These are phyloP conservation scores for Neodiprion pinetum DNA, from an alignment of 1,140 invertebrate species.

Conservation along the genomic window DNA sequence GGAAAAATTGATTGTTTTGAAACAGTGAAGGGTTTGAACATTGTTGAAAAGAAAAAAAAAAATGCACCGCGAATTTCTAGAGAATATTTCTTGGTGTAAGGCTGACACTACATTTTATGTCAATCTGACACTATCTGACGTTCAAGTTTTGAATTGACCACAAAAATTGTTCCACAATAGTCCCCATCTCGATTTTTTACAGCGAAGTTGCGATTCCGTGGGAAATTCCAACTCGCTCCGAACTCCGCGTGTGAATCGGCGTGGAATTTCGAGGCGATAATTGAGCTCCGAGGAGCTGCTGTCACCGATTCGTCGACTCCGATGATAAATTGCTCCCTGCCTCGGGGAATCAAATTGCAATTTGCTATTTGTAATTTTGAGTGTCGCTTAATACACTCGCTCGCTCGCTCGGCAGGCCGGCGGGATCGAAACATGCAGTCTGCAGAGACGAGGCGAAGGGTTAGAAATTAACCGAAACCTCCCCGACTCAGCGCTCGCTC, in stretches of 20 bases:
- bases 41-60: no score
- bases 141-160: no score
- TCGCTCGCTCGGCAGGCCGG: conserved; percentile 19
- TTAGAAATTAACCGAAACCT: conserved; percentile 25
- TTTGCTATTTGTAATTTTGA: conserved; percentile 66
- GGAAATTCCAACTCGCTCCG: conserved; percentile 10
- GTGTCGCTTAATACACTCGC: conserved; percentile 61
- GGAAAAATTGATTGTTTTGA: no score
- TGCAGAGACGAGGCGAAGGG: conserved; percentile 25
- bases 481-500: background rate
- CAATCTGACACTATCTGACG: no score
- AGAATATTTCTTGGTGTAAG: no score
- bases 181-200: no score
- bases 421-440: conserved; percentile 22
- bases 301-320: conserved; percentile 61
- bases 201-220: background rate
- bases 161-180: no score
- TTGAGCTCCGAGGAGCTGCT: conserved; percentile 24
- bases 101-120: no score
- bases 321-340: conserved; percentile 60
- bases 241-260: conserved; percentile 23
- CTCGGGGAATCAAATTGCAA: conserved; percentile 61
- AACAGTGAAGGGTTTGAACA: no score
- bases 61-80: no score
- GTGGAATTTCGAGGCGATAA: conserved; percentile 22